Evolutionary conservation across 2,797 vertebrate species (phyloP).

Genomic region (Schizothorax lantsangensis): DNA sequence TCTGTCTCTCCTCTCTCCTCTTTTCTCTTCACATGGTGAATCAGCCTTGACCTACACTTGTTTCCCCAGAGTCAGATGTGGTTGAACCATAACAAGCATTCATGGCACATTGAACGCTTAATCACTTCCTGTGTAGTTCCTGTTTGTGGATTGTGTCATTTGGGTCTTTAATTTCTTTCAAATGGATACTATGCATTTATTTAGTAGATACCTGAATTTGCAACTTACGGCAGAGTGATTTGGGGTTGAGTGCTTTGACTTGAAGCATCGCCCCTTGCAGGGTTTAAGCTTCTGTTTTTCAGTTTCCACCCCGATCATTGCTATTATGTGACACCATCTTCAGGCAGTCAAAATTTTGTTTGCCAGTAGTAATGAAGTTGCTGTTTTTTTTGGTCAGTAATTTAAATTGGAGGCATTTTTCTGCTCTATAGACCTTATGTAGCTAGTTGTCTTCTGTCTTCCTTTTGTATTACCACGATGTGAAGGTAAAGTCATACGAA

Average conservation of each 20-base stretch:
- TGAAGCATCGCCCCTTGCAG: not conserved
- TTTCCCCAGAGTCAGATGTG: constrained; percentile 15
- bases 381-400: not conserved
- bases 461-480: not conserved
- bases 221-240: too few relatives aligned
- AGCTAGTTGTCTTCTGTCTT: not conserved
- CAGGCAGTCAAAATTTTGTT: not conserved
- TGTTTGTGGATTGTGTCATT: not conserved
- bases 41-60: constrained; percentile 19
- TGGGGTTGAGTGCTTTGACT: not conserved
- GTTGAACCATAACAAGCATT: constrained; percentile 12
- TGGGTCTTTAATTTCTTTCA: not conserved
- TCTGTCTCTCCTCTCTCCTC: constrained; percentile 37
- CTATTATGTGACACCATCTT: not conserved
- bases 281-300: not conserved
- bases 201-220: not conserved
- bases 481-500: not conserved
- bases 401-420: not conserved
- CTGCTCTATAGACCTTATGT: not conserved
- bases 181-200: not conserved
- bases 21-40: constrained; percentile 19
- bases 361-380: not conserved
- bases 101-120: not conserved
- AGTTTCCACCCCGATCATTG: not conserved
- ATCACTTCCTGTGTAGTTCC: not conserved